phyloP scores from a whole-genome alignment of 53 echinoderm and acorn worm species.

The Arbacia lixula region DNA sequence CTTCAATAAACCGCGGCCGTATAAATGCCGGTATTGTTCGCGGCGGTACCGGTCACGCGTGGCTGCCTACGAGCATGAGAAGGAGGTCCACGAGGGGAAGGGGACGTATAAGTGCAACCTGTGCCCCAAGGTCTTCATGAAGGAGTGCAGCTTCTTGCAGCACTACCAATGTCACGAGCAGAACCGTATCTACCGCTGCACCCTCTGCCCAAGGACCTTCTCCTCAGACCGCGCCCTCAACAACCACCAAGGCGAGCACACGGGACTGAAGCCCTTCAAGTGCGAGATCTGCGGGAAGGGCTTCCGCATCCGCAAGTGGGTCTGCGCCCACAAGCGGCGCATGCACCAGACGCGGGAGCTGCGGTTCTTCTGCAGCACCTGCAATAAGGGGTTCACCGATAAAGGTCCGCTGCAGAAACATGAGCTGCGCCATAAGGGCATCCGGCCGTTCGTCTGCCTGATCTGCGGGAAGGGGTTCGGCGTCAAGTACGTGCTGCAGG shows the following conservation, averaged over 20 bases:
- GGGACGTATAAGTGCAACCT: constrained; percentile 23
- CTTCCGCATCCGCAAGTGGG: constrained; percentile 4
- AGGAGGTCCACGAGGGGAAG: constrained; percentile 31
- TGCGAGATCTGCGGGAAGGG: constrained; percentile 41
- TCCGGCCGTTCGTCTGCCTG: constrained; percentile 32
- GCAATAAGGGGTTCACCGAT: constrained; percentile 43
- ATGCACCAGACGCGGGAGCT: constrained; percentile 14
- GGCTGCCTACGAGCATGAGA: constrained; percentile 12
- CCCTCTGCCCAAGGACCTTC: constrained; percentile 17
- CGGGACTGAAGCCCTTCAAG: constrained; percentile 43
- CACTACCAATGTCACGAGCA: constrained; percentile 28
- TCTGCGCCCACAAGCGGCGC: constrained; percentile 22
- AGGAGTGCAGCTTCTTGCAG: background rate
- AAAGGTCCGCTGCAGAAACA: constrained; percentile 1
- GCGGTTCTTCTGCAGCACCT: constrained; percentile 24
- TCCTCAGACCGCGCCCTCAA: constrained; percentile 34
- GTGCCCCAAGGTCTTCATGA: constrained; percentile 24
- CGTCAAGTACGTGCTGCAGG: constrained; percentile 6
- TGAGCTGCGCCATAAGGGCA: constrained; percentile 31
- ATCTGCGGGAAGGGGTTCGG: constrained; percentile 38
- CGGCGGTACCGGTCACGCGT: background rate
- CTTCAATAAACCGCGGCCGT: constrained; percentile 26
- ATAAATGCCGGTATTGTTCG: constrained; percentile 39
- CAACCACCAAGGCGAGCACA: constrained; percentile 50
- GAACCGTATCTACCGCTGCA: constrained; percentile 26